A percentile compares a stretch with the other conserved stretches of the same genome.
phyloP scores from a whole-genome alignment of 2,113 vertebrate genomes.

The Stictonetta naevosa region DNA sequence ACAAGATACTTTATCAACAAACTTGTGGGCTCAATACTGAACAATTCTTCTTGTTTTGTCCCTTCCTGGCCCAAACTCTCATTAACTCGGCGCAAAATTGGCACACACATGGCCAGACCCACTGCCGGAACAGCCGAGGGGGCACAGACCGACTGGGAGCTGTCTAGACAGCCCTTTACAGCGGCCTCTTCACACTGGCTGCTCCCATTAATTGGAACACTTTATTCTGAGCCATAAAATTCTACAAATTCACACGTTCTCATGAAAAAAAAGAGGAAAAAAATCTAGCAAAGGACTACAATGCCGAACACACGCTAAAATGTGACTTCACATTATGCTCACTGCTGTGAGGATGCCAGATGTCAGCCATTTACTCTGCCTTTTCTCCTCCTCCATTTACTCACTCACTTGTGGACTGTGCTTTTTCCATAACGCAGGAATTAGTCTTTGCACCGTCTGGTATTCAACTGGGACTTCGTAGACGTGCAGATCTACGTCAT shows the following conservation, averaged over 20 bases:
- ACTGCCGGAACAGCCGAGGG: neutral
- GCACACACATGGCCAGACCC: neutral
- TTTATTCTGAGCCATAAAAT: neutral
- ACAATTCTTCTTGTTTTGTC: rapidly evolving
- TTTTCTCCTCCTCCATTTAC: neutral
- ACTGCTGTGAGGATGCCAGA: rapidly evolving
- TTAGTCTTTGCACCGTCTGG: conserved; percentile 86
- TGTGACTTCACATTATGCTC: rapidly evolving
- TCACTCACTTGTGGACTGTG: conserved; percentile 88
- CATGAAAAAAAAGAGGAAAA: neutral
- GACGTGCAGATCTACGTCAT: conserved; percentile 85
- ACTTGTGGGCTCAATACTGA: rapidly evolving
- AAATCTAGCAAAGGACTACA: neutral
- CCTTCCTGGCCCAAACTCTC: neutral
- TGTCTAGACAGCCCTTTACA: neutral
- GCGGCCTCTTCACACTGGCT: neutral
- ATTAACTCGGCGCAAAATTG: neutral
- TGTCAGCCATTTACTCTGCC: neutral
- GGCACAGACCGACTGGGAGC: neutral
- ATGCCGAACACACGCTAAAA: rapidly evolving
- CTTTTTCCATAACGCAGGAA: conserved; percentile 89
- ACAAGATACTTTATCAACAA: rapidly evolving
- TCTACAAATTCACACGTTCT: neutral
- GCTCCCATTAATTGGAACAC: neutral
- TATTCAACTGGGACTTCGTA: conserved; percentile 95